Evolutionary conservation across 37 sponge, comb jelly and placozoan genomes (phyloP).

Genomic region (Halisarca cf. caerulea): DNA sequence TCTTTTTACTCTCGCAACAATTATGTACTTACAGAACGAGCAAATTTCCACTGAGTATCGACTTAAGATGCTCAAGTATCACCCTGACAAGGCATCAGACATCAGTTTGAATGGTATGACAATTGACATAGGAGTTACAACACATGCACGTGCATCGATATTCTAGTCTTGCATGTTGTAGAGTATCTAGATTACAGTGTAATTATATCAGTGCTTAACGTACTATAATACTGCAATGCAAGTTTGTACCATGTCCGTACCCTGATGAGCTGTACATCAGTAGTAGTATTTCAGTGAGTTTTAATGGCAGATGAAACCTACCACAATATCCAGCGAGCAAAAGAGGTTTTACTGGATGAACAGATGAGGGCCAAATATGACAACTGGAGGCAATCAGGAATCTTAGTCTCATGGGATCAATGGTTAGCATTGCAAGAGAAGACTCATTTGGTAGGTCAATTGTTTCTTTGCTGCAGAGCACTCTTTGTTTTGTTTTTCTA

Average conservation of each 20-base stretch:
- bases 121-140: too few species aligned
- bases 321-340: constrained; percentile 38
- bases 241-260: neutral
- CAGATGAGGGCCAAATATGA: constrained; percentile 58
- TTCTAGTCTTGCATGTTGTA: too few species aligned
- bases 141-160: too few species aligned
- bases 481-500: too few species aligned
- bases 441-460: constrained; percentile 45
- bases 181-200: too few species aligned
- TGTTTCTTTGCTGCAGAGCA: too few species aligned
- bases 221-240: neutral
- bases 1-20: too few species aligned
- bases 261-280: neutral
- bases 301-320: constrained; percentile 35
- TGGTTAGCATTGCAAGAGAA: constrained; percentile 50
- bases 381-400: constrained; percentile 48
- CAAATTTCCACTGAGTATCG: constrained; percentile 65
- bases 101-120: neutral
- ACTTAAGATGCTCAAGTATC: constrained; percentile 31
- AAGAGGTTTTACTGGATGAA: constrained; percentile 43
- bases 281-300: constrained; percentile 13
- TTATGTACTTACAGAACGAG: constrained; percentile 30
- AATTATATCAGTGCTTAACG: too few species aligned
- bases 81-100: constrained; percentile 56
- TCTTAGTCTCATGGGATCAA: constrained; percentile 50